Conservation (phyloP, 2,888 invertebrate genomes). For the Ormyrus labotus region DNA sequence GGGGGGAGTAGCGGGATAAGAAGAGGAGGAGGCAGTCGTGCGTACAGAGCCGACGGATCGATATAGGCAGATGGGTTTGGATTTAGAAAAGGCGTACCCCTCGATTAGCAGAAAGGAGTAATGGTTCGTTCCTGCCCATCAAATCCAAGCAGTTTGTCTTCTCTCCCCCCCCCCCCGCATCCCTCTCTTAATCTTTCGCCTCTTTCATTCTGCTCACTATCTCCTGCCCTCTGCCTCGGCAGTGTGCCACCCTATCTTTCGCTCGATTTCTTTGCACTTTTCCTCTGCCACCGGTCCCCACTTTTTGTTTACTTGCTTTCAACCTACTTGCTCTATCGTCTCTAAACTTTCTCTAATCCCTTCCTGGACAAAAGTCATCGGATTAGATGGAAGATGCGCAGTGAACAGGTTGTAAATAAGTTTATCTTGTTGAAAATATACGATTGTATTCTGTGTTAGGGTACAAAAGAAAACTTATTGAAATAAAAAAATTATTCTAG, state of each 20-base stretch:
- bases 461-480: too few relatives aligned
- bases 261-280: not conserved
- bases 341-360: not conserved
- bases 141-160: conserved; percentile 19
- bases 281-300: not conserved
- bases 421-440: too few relatives aligned
- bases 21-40: too few relatives aligned
- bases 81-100: conserved; percentile 45
- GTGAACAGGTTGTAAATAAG: not conserved
- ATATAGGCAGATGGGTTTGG: conserved; percentile 25
- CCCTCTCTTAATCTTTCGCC: conserved; percentile 33
- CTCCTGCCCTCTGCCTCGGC: not conserved
- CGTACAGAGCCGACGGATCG: conserved; percentile 14
- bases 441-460: too few relatives aligned
- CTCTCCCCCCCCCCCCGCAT: not conserved
- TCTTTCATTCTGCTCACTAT: conserved; percentile 28
- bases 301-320: not conserved
- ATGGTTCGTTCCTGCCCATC: conserved; percentile 48
- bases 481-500: too few relatives aligned
- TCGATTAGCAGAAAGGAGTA: conserved; percentile 48
- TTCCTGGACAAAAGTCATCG: too few relatives aligned
- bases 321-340: not conserved
- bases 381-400: too few relatives aligned
- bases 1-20: too few relatives aligned
- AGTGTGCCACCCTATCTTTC: too few relatives aligned